phyloP scores from a whole-genome alignment of 2,888 invertebrate genomes.

The Andrena hattorfiana region DNA sequence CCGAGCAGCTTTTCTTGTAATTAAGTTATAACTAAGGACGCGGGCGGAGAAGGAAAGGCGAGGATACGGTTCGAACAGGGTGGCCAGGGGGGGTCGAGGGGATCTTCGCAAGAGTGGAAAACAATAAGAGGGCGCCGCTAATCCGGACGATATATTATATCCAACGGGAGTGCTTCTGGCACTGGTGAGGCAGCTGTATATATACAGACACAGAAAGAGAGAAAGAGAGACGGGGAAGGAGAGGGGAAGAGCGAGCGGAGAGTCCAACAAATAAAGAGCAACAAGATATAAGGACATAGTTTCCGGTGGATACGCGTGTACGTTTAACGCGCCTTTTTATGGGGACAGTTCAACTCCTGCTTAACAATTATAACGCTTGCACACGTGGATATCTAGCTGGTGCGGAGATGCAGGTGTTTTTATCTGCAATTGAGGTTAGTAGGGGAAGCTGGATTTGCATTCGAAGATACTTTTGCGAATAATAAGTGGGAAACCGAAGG shows the following conservation, averaged over 20 bases:
- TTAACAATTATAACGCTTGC: background rate
- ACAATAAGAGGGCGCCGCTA: conserved; percentile 84
- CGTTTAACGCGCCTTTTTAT: conserved; percentile 5
- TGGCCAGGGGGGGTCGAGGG: conserved; percentile 39
- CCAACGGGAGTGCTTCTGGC: conserved; percentile 81
- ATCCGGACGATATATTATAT: conserved; percentile 84
- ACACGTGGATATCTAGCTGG: background rate
- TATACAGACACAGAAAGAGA: background rate
- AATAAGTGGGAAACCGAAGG: too few species aligned
- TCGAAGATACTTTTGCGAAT: background rate
- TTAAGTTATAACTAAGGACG: conserved; percentile 83
- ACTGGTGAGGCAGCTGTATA: conserved; percentile 47
- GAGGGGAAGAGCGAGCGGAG: background rate
- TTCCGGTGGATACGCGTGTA: conserved; percentile 27
- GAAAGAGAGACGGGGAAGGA: background rate
- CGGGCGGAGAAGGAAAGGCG: conserved; percentile 57
- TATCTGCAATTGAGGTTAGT: background rate
- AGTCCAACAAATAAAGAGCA: conserved; percentile 37
- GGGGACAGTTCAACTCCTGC: background rate
- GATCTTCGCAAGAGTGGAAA: conserved; percentile 81
- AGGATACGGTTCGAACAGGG: conserved; percentile 53
- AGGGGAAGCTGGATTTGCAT: background rate
- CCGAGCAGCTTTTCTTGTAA: conserved; percentile 83
- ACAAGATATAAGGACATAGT: conserved; percentile 32
- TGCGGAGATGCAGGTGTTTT: background rate